phyloP scores from a whole-genome alignment of 2,888 invertebrate species.

The Acheta domesticus region DNA sequence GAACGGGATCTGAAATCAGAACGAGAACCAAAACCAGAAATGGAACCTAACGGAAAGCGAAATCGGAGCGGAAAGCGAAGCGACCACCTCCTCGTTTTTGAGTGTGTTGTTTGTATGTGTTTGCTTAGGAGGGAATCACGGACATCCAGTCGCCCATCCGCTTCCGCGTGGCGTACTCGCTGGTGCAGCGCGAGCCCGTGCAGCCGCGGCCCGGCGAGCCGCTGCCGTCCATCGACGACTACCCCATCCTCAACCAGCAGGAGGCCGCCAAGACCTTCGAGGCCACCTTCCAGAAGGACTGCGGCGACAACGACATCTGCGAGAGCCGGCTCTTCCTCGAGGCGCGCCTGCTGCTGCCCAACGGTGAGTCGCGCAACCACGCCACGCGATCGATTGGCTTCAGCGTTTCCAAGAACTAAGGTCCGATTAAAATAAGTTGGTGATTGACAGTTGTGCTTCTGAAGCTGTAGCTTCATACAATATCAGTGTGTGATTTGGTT shows the following conservation, averaged over 20 bases:
- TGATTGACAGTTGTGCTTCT: no score
- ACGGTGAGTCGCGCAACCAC: slow-evolving; percentile 8
- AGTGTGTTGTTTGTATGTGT: no score
- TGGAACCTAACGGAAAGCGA: no score
- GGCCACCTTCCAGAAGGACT: slow-evolving; percentile 87
- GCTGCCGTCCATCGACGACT: slow-evolving; percentile 69
- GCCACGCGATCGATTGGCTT: no score
- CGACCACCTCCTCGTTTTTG: no score
- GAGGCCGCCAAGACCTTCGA: slow-evolving; percentile 75
- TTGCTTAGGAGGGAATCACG: slow-evolving; percentile 66
- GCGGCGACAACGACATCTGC: slow-evolving; percentile 83
- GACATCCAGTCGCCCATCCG: slow-evolving; percentile 86
- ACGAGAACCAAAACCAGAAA: no score
- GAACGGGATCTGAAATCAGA: no score
- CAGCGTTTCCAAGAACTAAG: no score
- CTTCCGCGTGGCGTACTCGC: slow-evolving; percentile 79
- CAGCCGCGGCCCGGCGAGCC: slow-evolving; percentile 52
- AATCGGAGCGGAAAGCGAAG: no score
- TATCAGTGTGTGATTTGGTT: no score
- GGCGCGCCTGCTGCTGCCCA: slow-evolving; percentile 59
- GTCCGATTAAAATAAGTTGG: no score
- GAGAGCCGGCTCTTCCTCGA: slow-evolving; percentile 72
- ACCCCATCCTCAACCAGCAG: slow-evolving; percentile 86
- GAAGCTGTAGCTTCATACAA: no score
- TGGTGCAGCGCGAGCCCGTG: slow-evolving; percentile 65